These are phyloP conservation scores for Paramacrobiotus metropolitanus DNA, from an alignment of 1,140 invertebrate genomes.

Conservation along the genomic window DNA sequence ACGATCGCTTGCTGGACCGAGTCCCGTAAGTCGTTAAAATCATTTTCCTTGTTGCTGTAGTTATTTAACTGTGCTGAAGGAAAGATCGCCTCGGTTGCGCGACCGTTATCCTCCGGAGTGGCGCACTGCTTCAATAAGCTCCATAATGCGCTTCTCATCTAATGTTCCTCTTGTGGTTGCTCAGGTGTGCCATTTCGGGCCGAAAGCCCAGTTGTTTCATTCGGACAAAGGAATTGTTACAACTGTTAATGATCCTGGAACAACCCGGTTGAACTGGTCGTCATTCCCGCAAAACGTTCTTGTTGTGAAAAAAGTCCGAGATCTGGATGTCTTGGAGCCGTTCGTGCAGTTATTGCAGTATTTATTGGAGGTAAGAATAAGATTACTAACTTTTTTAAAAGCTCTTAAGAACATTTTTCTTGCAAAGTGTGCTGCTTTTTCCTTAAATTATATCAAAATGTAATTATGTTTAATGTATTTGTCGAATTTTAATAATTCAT, in stretches of 20 bases:
- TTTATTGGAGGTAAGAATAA: constrained; percentile 51
- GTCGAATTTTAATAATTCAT: no score
- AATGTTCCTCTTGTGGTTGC: neutral
- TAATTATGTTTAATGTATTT: no score
- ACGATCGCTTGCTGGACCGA: constrained; percentile 70
- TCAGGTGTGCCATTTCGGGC: neutral
- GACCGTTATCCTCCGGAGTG: no score
- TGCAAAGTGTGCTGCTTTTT: no score
- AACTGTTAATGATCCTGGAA: constrained; percentile 88
- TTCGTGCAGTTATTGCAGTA: constrained; percentile 81
- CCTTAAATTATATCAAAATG: no score
- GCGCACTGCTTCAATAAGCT: no score
- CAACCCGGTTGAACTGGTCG: constrained; percentile 82
- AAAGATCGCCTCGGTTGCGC: no score
- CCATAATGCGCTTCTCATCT: no score
- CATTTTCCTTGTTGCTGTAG: no score
- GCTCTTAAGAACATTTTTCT: no score
- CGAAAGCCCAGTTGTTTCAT: constrained; percentile 6
- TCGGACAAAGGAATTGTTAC: constrained; percentile 27
- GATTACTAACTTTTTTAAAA: neutral
- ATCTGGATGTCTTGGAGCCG: constrained; percentile 58
- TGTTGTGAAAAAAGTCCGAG: constrained; percentile 83
- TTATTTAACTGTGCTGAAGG: no score
- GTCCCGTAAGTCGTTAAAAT: constrained; percentile 77
- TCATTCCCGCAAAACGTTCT: constrained; percentile 77